These are phyloP conservation scores for Rambutsinella grinnellia DNA, from an alignment of 2,888 invertebrate species.

Conservation along the genomic window DNA sequence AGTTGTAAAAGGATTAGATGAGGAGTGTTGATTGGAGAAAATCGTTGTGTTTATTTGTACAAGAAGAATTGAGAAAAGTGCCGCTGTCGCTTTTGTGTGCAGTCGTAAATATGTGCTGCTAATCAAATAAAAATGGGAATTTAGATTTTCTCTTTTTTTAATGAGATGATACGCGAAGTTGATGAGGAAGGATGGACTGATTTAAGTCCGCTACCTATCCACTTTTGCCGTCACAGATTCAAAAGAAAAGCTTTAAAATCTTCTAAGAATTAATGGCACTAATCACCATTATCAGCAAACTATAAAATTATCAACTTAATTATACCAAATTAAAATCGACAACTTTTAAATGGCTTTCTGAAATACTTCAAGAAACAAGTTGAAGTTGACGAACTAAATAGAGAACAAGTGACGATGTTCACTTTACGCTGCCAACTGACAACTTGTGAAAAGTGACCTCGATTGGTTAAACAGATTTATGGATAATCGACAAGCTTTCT, in stretches of 20 bases:
- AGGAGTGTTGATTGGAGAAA: conserved; percentile 1
- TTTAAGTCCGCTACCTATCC: no score
- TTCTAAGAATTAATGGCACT: no score
- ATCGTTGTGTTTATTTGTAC: neutral
- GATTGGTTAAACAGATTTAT: neutral
- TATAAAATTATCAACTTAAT: no score
- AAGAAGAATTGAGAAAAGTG: neutral
- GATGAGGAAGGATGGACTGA: neutral
- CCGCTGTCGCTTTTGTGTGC: conserved; percentile 5
- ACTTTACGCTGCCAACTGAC: neutral
- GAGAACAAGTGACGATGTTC: neutral
- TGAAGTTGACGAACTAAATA: no score
- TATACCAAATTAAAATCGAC: no score
- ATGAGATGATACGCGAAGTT: neutral
- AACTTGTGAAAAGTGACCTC: conserved; percentile 22
- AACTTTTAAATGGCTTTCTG: no score
- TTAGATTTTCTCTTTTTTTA: conserved; percentile 12
- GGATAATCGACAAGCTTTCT: neutral
- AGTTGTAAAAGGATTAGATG: neutral
- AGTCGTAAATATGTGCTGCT: conserved; percentile 9
- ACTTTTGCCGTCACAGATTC: no score
- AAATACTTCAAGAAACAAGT: no score
- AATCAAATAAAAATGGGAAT: conserved; percentile 23
- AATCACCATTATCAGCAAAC: no score
- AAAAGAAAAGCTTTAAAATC: no score